A percentile compares a stretch with the other conserved stretches of the same genome.
These are phyloP conservation scores for Peromyscus eremicus DNA, from an alignment of 2,797 vertebrate genomes.

Conservation along the genomic window DNA sequence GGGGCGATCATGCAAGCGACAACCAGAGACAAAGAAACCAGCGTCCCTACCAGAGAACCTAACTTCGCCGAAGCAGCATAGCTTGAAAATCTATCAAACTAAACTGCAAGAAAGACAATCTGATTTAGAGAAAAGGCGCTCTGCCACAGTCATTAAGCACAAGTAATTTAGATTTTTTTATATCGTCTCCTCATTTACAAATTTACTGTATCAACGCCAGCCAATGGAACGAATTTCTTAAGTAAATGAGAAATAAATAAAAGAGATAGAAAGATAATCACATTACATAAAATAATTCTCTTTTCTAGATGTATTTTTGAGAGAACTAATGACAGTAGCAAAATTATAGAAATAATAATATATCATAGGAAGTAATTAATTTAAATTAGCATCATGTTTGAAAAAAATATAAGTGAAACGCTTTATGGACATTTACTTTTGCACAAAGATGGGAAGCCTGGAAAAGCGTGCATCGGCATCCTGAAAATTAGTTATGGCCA, in stretches of 20 bases:
- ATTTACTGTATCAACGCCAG: constrained; percentile 93
- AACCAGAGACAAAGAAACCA: constrained; percentile 95
- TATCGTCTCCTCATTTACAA: constrained; percentile 93
- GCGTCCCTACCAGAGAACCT: constrained; percentile 91
- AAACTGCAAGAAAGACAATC: constrained; percentile 94
- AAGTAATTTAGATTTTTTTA: constrained; percentile 94
- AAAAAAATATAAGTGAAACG: constrained; percentile 83
- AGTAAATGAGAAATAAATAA: constrained; percentile 92
- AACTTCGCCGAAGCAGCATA: constrained; percentile 90
- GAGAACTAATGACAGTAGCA: constrained; percentile 87
- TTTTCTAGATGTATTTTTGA: constrained; percentile 88
- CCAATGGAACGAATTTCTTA: constrained; percentile 94
- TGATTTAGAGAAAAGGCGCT: constrained; percentile 95
- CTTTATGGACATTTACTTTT: constrained; percentile 81
- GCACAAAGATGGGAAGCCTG: constrained; percentile 83
- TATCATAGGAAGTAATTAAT: constrained; percentile 90
- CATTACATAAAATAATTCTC: constrained; percentile 94
- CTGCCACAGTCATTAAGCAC: constrained; percentile 95
- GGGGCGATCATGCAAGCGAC: constrained; percentile 98
- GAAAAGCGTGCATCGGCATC: constrained; percentile 84
- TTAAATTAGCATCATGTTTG: constrained; percentile 89
- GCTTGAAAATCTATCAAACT: constrained; percentile 94
- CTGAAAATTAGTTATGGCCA: constrained; percentile 87
- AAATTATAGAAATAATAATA: constrained; percentile 89
- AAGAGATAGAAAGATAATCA: constrained; percentile 92